Conservation (phyloP, 2,888 invertebrate species). For the Allophyes oxyacanthae region DNA sequence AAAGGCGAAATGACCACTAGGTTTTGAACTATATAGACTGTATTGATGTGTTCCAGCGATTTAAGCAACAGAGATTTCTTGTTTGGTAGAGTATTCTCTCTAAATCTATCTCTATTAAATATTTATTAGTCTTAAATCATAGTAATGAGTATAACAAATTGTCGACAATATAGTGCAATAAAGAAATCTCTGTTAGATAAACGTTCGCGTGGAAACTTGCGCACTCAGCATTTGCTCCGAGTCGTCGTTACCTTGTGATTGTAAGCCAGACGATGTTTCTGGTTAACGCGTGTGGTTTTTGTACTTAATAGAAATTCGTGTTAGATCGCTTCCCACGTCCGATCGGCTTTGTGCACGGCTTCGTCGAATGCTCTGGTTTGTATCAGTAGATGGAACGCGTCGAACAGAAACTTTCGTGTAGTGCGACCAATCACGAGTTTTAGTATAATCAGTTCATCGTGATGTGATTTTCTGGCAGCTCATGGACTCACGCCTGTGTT, state of each 20-base stretch:
- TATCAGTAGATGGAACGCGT: slow-evolving; percentile 37
- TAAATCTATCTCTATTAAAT: slow-evolving; percentile 38
- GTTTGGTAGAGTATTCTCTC: slow-evolving; percentile 33
- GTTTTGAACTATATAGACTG: slow-evolving; percentile 45
- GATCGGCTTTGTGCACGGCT: slow-evolving; percentile 62
- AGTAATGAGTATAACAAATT: slow-evolving; percentile 37
- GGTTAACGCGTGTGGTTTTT: slow-evolving; percentile 50
- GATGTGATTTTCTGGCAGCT: slow-evolving; percentile 49
- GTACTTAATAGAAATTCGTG: slow-evolving; percentile 60
- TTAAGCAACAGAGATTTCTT: slow-evolving; percentile 23
- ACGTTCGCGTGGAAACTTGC: slow-evolving; percentile 2
- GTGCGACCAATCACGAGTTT: slow-evolving; percentile 18
- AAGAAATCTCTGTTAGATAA: slow-evolving; percentile 27
- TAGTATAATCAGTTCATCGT: slow-evolving; percentile 39
- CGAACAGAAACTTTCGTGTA: slow-evolving; percentile 37
- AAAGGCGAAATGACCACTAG: slow-evolving; percentile 53
- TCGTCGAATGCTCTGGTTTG: slow-evolving; percentile 43
- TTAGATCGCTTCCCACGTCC: slow-evolving; percentile 61
- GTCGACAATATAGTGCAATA: slow-evolving; percentile 50
- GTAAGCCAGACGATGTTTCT: slow-evolving; percentile 37
- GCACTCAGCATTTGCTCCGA: slow-evolving; percentile 49
- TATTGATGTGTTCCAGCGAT: slow-evolving; percentile 2
- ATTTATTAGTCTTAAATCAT: slow-evolving; percentile 51
- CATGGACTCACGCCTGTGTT: slow-evolving; percentile 46
- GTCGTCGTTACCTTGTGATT: slow-evolving; percentile 23